A percentile compares a stretch with the other conserved stretches of the same genome.
Evolutionary conservation across 2,113 vertebrate genomes (phyloP).

Genomic region (Macroglossus sobrinus): DNA sequence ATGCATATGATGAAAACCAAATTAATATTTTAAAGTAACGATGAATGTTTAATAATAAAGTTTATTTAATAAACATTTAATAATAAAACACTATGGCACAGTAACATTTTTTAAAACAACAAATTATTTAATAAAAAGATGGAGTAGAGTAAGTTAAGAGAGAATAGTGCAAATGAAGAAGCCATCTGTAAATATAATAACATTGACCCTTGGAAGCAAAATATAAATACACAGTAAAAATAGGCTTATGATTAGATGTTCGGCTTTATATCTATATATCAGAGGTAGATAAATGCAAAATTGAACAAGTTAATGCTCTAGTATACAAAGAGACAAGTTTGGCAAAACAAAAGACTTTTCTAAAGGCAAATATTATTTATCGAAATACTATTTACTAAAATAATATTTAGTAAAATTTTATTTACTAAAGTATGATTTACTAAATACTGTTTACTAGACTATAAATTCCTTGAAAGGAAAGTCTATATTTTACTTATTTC

Average conservation of each 20-base stretch:
- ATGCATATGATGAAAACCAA: conserved; percentile 31
- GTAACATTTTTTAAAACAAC: conserved; percentile 40
- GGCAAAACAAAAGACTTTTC: conserved; percentile 13
- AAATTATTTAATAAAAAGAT: conserved; percentile 34
- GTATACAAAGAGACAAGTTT: conserved; percentile 7
- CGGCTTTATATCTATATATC: background rate
- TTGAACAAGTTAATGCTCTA: background rate
- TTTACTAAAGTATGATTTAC: conserved; percentile 19
- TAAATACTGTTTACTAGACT: background rate
- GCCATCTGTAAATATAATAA: background rate
- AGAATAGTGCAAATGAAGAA: background rate
- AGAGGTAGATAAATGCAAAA: background rate
- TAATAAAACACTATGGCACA: conserved; percentile 17
- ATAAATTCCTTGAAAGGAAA: conserved; percentile 3
- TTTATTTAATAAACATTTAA: background rate
- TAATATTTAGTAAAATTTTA: too few relatives aligned
- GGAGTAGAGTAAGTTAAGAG: background rate
- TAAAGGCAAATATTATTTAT: background rate
- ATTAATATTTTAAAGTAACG: conserved; percentile 6
- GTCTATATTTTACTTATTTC: background rate
- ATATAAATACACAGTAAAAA: conserved; percentile 9
- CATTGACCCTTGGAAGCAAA: background rate
- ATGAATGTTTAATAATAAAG: background rate
- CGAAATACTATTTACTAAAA: too few relatives aligned
- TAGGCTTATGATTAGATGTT: conserved; percentile 4